Base-by-base conservation (phyloP, 2,888 invertebrate species). In the Noctua janthina region DNA sequence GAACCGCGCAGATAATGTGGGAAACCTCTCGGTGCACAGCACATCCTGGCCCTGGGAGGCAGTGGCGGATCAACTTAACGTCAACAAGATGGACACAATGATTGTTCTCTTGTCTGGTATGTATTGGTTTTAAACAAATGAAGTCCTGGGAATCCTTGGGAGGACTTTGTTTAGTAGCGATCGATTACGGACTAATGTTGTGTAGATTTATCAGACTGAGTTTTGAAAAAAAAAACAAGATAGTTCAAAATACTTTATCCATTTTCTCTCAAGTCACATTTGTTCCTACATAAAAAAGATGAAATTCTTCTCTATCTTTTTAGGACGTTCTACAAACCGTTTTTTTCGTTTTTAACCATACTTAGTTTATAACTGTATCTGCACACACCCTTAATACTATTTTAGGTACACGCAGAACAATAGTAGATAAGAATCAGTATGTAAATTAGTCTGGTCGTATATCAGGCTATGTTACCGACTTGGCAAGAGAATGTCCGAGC, bases 401-500 rank as follows among this genome's bases (percentile, higher is more conserved):
- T 82, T 79, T 74, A 87, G 84, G 76, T 68, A 66, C 74, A 76
- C 77, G 74, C 71, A 78, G 86, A 93, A 93, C 93, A 93, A 93
- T 92, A 89, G 88, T 23, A 87, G 93, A 93, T 93, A 91, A 85
- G 88, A 78, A 93, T 92, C 93, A 78, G 78, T 91, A 92, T 92
- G 92, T 89, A 92, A 93, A 93, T 93, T 83, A 85, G 54, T 72
- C 20, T 71, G 66, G 69, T 75, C 79, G 83, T 88, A 87, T 88
- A 87, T 85, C 87, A 87, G 80, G 83, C 85, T 75, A 71, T 82
- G 85, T 91, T 90, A 86, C 90, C 88, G 87, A 91, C 85, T 83
- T 84, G 69, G 85, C 73, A 76, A 79, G 85, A 82, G 87, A 86
- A 85, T 84, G 90, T 85, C 74, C 77, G 81, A 79, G 46, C 82